phyloP scores from a whole-genome alignment of 2,797 vertebrate genomes.

The Mormyrus hasselquistii region DNA sequence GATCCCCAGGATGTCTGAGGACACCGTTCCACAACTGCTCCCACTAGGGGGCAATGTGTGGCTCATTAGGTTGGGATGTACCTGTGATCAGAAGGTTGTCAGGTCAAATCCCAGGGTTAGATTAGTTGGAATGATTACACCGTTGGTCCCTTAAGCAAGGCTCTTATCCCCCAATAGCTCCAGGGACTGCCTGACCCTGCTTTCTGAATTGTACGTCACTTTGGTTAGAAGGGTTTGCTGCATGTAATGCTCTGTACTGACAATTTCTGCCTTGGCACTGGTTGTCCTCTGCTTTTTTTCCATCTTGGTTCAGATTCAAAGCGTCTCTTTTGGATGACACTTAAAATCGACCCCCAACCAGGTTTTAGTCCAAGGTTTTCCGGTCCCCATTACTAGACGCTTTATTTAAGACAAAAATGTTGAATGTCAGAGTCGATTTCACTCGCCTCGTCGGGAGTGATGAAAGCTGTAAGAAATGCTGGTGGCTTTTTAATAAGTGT shows the following conservation, averaged over 20 bases:
- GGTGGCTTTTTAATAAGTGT: constrained; percentile 5
- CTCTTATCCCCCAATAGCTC: neutral
- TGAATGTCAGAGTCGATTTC: neutral
- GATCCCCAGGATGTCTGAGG: neutral
- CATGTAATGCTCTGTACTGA: neutral
- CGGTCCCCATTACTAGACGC: neutral
- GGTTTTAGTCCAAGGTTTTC: constrained; percentile 1
- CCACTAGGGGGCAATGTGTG: neutral
- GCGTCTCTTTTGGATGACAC: neutral
- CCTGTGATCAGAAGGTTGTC: neutral
- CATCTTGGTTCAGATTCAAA: neutral
- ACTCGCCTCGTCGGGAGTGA: neutral
- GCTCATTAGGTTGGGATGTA: neutral
- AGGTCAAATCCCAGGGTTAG: neutral
- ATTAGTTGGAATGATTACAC: neutral
- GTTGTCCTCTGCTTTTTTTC: neutral
- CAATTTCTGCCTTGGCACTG: neutral
- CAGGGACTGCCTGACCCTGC: neutral
- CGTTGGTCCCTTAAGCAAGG: neutral
- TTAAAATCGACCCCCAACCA: neutral
- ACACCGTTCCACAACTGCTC: neutral
- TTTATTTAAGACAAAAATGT: constrained; percentile 5
- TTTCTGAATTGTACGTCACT: neutral
- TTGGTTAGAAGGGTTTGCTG: neutral
- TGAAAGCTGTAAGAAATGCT: constrained; percentile 5